These are phyloP conservation scores for Myopa testacea DNA, from an alignment of 2,888 invertebrate species.

Conservation along the genomic window DNA sequence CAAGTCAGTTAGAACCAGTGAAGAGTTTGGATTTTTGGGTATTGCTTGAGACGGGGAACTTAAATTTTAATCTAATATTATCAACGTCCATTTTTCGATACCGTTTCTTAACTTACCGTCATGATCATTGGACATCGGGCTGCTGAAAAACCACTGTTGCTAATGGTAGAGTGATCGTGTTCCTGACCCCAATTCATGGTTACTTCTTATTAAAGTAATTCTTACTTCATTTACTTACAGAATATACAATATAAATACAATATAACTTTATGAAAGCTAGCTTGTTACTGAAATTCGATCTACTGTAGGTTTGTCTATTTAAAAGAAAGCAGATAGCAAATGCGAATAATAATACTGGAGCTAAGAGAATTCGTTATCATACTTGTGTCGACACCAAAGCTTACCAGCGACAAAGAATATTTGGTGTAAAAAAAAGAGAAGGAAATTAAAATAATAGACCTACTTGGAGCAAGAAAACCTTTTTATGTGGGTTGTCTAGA, in stretches of 20 bases:
- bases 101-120: slow-evolving; percentile 57
- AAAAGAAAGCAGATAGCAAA: slow-evolving; percentile 37
- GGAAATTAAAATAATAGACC: no score
- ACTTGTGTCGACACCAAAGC: slow-evolving; percentile 29
- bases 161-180: slow-evolving; percentile 44
- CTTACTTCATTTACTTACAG: slow-evolving; percentile 4
- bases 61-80: no score
- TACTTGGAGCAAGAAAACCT: no score
- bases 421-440: not conserved
- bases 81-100: no score
- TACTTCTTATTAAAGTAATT: not conserved
- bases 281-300: slow-evolving; percentile 45
- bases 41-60: no score
- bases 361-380: slow-evolving; percentile 28
- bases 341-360: slow-evolving; percentile 1
- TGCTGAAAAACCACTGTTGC: slow-evolving; percentile 34
- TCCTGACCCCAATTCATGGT: slow-evolving; percentile 53
- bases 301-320: slow-evolving; percentile 34
- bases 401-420: slow-evolving; percentile 29
- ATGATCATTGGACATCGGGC: slow-evolving; percentile 64
- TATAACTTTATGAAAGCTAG: slow-evolving; percentile 51
- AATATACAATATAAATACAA: no score
- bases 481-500: no score
- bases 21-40: no score
- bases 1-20: no score